These are phyloP conservation scores for Hyppa rectilinea DNA, from an alignment of 2,888 invertebrate genomes.

Conservation along the genomic window DNA sequence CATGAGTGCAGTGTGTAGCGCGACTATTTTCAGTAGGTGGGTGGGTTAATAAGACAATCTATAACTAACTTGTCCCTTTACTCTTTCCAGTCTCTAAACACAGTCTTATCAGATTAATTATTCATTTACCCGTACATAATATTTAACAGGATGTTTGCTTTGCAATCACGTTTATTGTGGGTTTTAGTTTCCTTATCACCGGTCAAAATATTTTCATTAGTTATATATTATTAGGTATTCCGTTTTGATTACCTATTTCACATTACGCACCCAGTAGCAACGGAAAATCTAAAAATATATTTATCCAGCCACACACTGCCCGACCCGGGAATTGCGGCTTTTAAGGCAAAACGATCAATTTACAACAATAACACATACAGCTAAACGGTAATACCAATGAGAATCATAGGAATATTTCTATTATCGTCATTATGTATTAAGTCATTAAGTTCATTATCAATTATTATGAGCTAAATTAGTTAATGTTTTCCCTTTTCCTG, in stretches of 20 bases:
- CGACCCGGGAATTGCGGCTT: no score
- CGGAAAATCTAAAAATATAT: neutral
- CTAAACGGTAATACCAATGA: slow-evolving; percentile 1
- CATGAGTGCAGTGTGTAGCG: slow-evolving; percentile 3
- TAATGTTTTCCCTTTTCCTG: neutral
- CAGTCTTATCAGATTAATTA: neutral
- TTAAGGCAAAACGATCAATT: neutral
- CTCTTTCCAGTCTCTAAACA: slow-evolving; percentile 6
- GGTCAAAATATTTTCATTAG: neutral
- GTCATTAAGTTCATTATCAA: no score
- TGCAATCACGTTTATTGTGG: neutral
- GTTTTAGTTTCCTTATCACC: neutral
- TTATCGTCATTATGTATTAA: no score
- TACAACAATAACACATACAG: neutral
- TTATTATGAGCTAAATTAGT: neutral
- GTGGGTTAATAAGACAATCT: slow-evolving; percentile 22
- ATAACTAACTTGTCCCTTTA: neutral
- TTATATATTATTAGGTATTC: neutral
- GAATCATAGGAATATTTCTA: no score
- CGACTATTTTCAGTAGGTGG: neutral
- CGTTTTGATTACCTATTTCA: neutral
- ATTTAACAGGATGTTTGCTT: neutral
- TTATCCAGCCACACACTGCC: neutral
- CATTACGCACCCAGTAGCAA: neutral
- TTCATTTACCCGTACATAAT: slow-evolving; percentile 1